These are phyloP conservation scores for Alexandromys fortis DNA, from an alignment of 2,113 vertebrate genomes.

Conservation along the genomic window DNA sequence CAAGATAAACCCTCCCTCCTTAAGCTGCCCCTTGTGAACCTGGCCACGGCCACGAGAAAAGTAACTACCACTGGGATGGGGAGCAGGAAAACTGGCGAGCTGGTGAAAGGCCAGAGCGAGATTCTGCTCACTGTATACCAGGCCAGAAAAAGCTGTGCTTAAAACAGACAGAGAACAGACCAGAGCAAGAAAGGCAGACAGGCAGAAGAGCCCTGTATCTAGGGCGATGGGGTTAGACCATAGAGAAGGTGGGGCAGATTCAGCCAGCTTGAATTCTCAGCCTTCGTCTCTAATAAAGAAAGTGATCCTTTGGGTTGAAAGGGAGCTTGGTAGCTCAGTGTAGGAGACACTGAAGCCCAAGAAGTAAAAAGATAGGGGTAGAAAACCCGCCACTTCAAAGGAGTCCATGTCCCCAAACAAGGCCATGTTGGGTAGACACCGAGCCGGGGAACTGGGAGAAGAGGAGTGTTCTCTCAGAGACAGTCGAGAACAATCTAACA, in stretches of 20 bases:
- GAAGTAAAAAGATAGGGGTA: neutral
- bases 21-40: neutral
- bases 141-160: neutral
- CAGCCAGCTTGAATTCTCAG: neutral
- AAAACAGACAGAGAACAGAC: neutral
- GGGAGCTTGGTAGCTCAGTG: neutral
- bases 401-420: neutral
- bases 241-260: neutral
- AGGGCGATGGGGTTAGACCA: neutral
- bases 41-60: neutral
- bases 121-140: neutral
- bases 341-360: conserved; percentile 2
- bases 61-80: neutral
- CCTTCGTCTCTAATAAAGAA: conserved; percentile 14
- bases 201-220: neutral
- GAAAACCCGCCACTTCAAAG: neutral
- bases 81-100: neutral
- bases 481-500: neutral
- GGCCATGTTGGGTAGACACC: too few species aligned
- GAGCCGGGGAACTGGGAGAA: neutral
- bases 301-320: conserved; percentile 39
- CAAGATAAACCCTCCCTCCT: neutral
- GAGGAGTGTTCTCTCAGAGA: neutral
- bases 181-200: neutral
- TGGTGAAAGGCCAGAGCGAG: neutral